phyloP scores from a whole-genome alignment of 30 jellyfish, hydroid and myxozoan genomes.

The Catostylus mosaicus region DNA sequence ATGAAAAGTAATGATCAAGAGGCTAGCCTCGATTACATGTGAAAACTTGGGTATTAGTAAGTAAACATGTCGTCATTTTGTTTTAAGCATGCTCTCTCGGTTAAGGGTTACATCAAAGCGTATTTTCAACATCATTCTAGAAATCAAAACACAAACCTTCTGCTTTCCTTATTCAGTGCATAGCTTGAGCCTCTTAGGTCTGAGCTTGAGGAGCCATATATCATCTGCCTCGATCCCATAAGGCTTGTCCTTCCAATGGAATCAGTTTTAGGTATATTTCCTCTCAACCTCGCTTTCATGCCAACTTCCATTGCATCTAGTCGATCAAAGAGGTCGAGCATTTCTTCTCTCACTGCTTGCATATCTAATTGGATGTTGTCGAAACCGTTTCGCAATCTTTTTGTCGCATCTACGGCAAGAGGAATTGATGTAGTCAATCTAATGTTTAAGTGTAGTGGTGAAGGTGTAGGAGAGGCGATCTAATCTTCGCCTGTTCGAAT shows the following conservation, averaged over 20 bases:
- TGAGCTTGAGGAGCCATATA: constrained; percentile 30
- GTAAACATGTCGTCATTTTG: neutral
- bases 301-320: constrained; percentile 58
- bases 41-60: too few relatives aligned
- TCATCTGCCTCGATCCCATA: constrained; percentile 62
- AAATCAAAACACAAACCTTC: constrained; percentile 13
- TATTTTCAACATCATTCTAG: neutral
- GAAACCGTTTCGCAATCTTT: constrained; percentile 52
- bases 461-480: too few relatives aligned
- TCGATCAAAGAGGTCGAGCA: constrained; percentile 50
- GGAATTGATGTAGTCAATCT: neutral
- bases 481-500: too few relatives aligned
- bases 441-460: too few relatives aligned
- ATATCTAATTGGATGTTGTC: constrained; percentile 34
- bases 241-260: constrained; percentile 23
- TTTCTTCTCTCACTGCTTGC: constrained; percentile 54
- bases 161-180: constrained; percentile 9
- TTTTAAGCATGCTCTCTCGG: too few relatives aligned
- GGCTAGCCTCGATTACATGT: too few relatives aligned
- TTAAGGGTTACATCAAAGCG: too few relatives aligned
- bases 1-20: too few relatives aligned
- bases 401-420: constrained; percentile 26
- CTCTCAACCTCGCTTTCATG: constrained; percentile 36
- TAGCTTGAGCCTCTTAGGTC: constrained; percentile 57
- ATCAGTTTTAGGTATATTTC: constrained; percentile 2